phyloP scores from a whole-genome alignment of 2,797 vertebrate species.

The Eremophila alpestris region DNA sequence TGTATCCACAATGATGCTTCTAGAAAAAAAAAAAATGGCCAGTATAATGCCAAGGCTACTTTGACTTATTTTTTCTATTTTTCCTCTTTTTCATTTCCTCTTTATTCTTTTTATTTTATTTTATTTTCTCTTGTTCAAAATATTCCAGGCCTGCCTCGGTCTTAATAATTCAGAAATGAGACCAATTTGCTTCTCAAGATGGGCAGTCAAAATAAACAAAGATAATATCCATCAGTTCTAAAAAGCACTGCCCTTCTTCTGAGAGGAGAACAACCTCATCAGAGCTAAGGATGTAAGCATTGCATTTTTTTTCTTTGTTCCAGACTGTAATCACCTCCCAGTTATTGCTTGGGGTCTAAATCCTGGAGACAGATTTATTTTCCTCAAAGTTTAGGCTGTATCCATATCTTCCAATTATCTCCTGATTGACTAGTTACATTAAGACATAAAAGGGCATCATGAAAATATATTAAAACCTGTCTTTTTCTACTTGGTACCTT shows the following conservation, averaged over 20 bases:
- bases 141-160: background rate
- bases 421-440: background rate
- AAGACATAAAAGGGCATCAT: background rate
- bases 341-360: background rate
- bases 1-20: slow-evolving; percentile 8
- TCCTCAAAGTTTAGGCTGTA: background rate
- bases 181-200: background rate
- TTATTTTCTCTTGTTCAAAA: background rate
- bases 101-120: too few relatives aligned
- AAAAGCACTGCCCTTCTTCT: background rate
- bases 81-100: background rate
- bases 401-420: background rate
- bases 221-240: background rate
- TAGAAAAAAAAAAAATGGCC: background rate
- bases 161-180: background rate
- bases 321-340: background rate
- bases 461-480: background rate
- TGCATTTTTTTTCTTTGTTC: background rate
- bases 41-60: background rate
- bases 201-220: background rate
- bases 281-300: background rate
- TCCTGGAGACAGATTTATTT: background rate
- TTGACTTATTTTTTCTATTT: background rate
- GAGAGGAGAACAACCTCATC: background rate
- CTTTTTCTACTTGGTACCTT: background rate